A percentile compares a stretch with the other conserved stretches of the same genome.
Conservation (phyloP, 2,888 invertebrate genomes). For the Leptopilina myrica region DNA sequence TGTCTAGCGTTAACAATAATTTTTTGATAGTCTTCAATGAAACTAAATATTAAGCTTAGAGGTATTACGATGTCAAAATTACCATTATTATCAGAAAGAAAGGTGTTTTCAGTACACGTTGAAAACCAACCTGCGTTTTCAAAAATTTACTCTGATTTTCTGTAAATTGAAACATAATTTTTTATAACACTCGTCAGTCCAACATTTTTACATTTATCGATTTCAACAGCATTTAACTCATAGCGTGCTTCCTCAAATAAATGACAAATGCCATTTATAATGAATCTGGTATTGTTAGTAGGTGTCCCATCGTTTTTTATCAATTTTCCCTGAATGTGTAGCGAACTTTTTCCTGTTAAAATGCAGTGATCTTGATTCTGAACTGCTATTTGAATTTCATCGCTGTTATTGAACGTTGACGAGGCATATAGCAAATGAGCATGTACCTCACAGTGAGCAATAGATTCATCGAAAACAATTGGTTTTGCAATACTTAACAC, state of each 20-base stretch:
- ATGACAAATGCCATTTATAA: conserved; percentile 60
- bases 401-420: conserved; percentile 45
- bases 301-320: not conserved
- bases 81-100: too few species aligned
- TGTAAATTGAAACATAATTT: conserved; percentile 65
- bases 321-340: conserved; percentile 38
- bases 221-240: conserved; percentile 68
- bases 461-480: conserved; percentile 45
- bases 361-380: conserved; percentile 48
- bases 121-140: conserved; percentile 49
- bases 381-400: conserved; percentile 53
- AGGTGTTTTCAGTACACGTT: not conserved
- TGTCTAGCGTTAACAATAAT: conserved; percentile 46
- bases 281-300: conserved; percentile 14
- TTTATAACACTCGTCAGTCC: conserved; percentile 69
- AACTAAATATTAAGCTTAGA: not conserved
- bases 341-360: conserved; percentile 49
- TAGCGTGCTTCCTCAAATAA: conserved; percentile 70
- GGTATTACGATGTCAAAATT: too few species aligned
- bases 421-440: conserved; percentile 31
- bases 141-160: not conserved
- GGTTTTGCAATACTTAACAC: conserved; percentile 16
- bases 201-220: conserved; percentile 66
- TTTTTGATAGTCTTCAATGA: conserved; percentile 42
- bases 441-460: conserved; percentile 49